These are phyloP conservation scores for Clepsis dumicolana DNA, from an alignment of 2,888 invertebrate species.

Conservation along the genomic window DNA sequence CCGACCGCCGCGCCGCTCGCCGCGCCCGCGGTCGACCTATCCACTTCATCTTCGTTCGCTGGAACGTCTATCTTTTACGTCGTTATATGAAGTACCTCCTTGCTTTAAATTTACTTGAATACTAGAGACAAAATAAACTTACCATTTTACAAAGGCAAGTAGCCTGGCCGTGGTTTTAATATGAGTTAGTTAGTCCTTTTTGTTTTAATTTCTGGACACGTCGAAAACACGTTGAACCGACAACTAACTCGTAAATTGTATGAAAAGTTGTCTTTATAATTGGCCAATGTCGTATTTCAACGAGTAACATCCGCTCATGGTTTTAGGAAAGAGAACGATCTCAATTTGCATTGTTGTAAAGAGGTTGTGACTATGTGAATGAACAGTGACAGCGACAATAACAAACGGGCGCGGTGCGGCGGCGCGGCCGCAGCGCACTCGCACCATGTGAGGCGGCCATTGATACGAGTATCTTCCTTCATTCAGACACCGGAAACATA, in stretches of 20 bases:
- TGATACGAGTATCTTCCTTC: slow-evolving; percentile 66
- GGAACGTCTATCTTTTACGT: background rate
- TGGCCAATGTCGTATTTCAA: slow-evolving; percentile 12
- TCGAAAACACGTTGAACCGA: background rate
- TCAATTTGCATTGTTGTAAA: slow-evolving; percentile 62
- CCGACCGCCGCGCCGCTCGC: background rate
- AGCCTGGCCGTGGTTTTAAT: background rate
- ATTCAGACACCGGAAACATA: slow-evolving; percentile 80
- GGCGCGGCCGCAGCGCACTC: slow-evolving; percentile 47
- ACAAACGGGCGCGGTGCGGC: slow-evolving; percentile 52
- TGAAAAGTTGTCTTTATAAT: slow-evolving; percentile 4
- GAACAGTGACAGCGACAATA: slow-evolving; percentile 57
- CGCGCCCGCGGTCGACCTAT: background rate
- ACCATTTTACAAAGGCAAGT: background rate
- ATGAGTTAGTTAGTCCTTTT: background rate
- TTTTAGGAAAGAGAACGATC: slow-evolving; percentile 46
- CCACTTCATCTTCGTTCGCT: background rate
- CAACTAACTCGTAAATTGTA: slow-evolving; percentile 5
- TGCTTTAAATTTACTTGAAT: background rate
- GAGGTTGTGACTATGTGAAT: slow-evolving; percentile 68
- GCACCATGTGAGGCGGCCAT: slow-evolving; percentile 72
- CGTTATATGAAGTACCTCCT: background rate
- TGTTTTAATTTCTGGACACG: background rate
- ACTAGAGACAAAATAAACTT: background rate
- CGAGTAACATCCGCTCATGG: slow-evolving; percentile 2